Evolutionary conservation across 2,113 vertebrate genomes (phyloP).

Genomic region (Calyptommatus sinebrachiatus): DNA sequence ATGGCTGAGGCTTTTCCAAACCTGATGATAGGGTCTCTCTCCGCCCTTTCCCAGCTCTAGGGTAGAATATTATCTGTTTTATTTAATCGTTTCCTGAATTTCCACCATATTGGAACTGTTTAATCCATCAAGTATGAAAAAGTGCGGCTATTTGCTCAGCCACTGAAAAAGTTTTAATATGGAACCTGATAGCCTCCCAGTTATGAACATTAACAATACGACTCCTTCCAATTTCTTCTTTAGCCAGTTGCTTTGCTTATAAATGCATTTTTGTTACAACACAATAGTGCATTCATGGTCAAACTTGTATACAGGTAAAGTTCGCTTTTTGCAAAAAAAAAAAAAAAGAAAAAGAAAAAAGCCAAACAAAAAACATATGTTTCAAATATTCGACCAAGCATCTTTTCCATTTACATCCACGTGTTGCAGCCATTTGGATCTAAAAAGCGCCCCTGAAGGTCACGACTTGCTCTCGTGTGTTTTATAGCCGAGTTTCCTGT

Average conservation of each 20-base stretch:
- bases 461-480: slow-evolving; percentile 24
- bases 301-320: slow-evolving; percentile 72
- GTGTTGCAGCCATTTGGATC: slow-evolving; percentile 54
- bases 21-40: slow-evolving; percentile 19
- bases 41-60: slow-evolving; percentile 30
- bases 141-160: slow-evolving; percentile 65
- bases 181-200: slow-evolving; percentile 65
- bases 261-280: slow-evolving; percentile 76
- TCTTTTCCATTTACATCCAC: slow-evolving; percentile 62
- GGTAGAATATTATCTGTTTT: slow-evolving; percentile 54
- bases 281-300: slow-evolving; percentile 75
- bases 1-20: slow-evolving; percentile 35
- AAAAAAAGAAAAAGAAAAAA: too few species aligned
- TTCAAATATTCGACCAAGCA: slow-evolving; percentile 74
- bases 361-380: slow-evolving; percentile 77
- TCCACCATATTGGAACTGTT: slow-evolving; percentile 70
- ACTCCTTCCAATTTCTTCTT: slow-evolving; percentile 70
- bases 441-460: slow-evolving; percentile 52
- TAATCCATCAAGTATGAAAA: slow-evolving; percentile 70
- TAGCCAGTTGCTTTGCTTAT: slow-evolving; percentile 59
- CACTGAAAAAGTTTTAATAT: slow-evolving; percentile 70
- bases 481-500: slow-evolving; percentile 53
- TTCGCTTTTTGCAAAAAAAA: slow-evolving; percentile 72
- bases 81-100: slow-evolving; percentile 63
- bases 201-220: slow-evolving; percentile 73